phyloP scores from a whole-genome alignment of 2,797 vertebrate genomes.

The Masticophis lateralis region DNA sequence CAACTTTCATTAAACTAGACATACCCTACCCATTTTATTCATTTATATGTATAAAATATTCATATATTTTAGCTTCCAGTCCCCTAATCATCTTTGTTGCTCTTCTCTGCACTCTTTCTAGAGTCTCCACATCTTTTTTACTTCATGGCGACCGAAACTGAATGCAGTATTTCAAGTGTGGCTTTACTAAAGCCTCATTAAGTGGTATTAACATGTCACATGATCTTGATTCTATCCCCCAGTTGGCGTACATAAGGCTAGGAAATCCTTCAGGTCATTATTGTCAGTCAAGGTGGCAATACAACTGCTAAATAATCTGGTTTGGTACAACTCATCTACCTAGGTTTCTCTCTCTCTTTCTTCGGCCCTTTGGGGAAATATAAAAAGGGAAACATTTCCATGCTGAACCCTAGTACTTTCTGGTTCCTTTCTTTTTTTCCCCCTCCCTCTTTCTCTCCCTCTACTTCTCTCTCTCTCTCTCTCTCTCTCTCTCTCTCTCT shows the following conservation, averaged over 20 bases:
- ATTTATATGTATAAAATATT: too few relatives aligned
- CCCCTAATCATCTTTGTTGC: too few relatives aligned
- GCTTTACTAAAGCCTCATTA: too few relatives aligned
- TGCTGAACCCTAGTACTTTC: slow-evolving; percentile 64
- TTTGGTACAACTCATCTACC: not conserved
- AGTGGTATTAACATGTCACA: too few relatives aligned
- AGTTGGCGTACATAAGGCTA: not conserved
- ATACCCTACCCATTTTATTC: too few relatives aligned
- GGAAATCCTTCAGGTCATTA: slow-evolving; percentile 34
- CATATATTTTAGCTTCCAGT: too few relatives aligned
- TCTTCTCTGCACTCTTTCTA: too few relatives aligned
- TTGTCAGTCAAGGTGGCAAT: not conserved
- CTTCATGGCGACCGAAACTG: too few relatives aligned
- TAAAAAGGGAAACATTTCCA: slow-evolving; percentile 57
- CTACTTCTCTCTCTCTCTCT: not conserved
- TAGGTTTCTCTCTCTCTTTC: slow-evolving; percentile 21
- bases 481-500: not conserved
- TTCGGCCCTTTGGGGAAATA: slow-evolving; percentile 57
- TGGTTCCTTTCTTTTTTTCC: not conserved
- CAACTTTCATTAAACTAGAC: too few relatives aligned
- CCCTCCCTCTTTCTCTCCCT: not conserved
- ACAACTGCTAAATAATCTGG: not conserved
- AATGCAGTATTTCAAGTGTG: too few relatives aligned
- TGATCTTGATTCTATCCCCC: not conserved
- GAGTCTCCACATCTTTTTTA: too few relatives aligned